phyloP scores from a whole-genome alignment of 2,888 invertebrate species.

The Stramonita haemastoma region DNA sequence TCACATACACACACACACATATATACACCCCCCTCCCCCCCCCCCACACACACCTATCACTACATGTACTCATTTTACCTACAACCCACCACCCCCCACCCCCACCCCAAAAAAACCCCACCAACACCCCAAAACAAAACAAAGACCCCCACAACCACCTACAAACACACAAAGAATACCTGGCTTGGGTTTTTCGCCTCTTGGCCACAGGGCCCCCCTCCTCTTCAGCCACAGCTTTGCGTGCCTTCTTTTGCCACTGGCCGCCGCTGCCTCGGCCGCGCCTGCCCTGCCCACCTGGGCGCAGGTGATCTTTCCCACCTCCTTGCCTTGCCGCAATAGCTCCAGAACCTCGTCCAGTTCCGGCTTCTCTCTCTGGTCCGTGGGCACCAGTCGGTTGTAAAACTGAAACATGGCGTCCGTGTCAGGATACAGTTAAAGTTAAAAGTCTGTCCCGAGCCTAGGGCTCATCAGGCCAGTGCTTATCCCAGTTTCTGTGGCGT shows the following conservation, averaged over 20 bases:
- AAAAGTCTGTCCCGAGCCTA: too few species aligned
- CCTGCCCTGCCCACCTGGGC: background rate
- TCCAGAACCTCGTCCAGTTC: constrained; percentile 84
- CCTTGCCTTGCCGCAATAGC: constrained; percentile 68
- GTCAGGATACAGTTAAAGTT: too few species aligned
- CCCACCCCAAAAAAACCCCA: too few species aligned
- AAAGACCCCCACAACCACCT: background rate
- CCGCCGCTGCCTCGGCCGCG: background rate
- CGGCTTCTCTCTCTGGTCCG: constrained; percentile 84
- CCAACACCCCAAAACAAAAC: background rate
- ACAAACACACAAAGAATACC: background rate
- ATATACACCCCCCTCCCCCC: too few species aligned
- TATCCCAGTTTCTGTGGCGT: too few species aligned
- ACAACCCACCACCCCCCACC: too few species aligned
- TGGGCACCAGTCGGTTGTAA: constrained; percentile 85
- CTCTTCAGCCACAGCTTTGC: background rate
- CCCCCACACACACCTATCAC: too few species aligned
- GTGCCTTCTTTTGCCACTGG: constrained; percentile 16
- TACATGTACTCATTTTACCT: too few species aligned
- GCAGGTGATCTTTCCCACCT: constrained; percentile 48
- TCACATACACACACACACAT: too few species aligned
- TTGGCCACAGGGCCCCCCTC: background rate
- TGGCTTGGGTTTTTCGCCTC: background rate
- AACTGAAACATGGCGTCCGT: constrained; percentile 75
- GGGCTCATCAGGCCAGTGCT: too few species aligned